Conservation (phyloP, 2,888 invertebrate genomes). For the Apamea sordens region DNA sequence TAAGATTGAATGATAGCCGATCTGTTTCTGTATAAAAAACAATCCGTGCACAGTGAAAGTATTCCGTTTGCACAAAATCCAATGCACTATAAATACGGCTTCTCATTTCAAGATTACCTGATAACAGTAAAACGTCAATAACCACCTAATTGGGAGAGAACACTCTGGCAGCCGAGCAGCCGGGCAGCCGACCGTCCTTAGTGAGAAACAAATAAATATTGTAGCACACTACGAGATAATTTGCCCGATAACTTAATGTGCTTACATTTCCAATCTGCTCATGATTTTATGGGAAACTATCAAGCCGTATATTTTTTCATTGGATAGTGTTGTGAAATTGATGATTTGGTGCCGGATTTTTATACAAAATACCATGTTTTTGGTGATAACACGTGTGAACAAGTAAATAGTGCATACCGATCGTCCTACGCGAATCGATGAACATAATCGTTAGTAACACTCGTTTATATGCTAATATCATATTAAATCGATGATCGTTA, state of each 20-base stretch:
- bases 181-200: constrained; percentile 80
- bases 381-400: constrained; percentile 53
- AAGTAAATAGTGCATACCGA: constrained; percentile 46
- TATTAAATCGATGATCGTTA: constrained; percentile 61
- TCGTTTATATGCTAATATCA: constrained; percentile 62
- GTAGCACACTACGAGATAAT: constrained; percentile 88
- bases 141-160: constrained; percentile 90
- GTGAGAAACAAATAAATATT: constrained; percentile 90
- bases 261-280: constrained; percentile 90
- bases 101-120: constrained; percentile 84
- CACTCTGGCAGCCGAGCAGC: constrained; percentile 81
- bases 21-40: constrained; percentile 2
- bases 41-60: constrained; percentile 41
- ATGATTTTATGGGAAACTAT: constrained; percentile 89
- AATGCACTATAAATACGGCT: constrained; percentile 83
- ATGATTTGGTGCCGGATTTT: constrained; percentile 40
- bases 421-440: constrained; percentile 57
- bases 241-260: constrained; percentile 89
- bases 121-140: constrained; percentile 90
- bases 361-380: constrained; percentile 25
- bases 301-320: constrained; percentile 75
- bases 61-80: constrained; percentile 56
- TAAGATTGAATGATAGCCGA: not conserved
- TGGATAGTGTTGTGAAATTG: constrained; percentile 49
- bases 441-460: constrained; percentile 57